phyloP scores from a whole-genome alignment of 2,888 invertebrate genomes.

The Trichogramma dendrolimi region DNA sequence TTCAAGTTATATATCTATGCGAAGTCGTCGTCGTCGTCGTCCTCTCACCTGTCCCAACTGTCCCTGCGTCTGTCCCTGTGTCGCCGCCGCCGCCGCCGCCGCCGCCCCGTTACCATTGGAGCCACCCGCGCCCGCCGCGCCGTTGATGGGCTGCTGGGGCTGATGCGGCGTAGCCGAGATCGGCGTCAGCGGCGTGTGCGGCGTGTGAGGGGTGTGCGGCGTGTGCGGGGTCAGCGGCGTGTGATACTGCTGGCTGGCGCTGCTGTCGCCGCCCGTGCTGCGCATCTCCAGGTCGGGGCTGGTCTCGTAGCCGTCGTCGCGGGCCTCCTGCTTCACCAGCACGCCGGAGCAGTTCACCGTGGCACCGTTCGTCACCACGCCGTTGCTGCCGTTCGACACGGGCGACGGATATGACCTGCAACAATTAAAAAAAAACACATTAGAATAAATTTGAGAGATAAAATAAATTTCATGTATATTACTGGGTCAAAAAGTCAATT shows the following conservation, averaged over 20 bases:
- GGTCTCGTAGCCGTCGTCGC: conserved; percentile 88
- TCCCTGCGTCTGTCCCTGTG: too few species aligned
- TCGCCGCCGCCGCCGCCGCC: too few species aligned
- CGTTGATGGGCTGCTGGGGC: conserved; percentile 49
- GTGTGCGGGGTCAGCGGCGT: conserved; percentile 51
- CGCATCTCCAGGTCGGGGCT: conserved; percentile 62
- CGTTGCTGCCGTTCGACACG: conserved; percentile 41
- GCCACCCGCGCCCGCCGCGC: conserved; percentile 38
- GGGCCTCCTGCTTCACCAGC: conserved; percentile 63
- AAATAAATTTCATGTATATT: too few species aligned
- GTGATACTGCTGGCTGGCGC: conserved; percentile 51
- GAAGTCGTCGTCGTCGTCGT: not conserved
- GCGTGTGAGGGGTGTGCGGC: conserved; percentile 51
- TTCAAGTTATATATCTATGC: too few species aligned
- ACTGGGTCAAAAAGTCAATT: too few species aligned
- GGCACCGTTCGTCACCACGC: conserved; percentile 41
- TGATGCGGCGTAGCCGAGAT: conserved; percentile 51
- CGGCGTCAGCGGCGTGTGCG: conserved; percentile 50
- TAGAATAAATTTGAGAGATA: not conserved
- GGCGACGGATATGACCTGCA: conserved; percentile 50
- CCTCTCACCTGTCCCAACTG: conserved; percentile 47
- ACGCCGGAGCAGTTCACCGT: conserved; percentile 48
- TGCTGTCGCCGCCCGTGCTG: conserved; percentile 51
- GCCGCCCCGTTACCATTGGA: too few species aligned
- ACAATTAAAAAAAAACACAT: conserved; percentile 21